A percentile compares a stretch with the other conserved stretches of the same genome.
Evolutionary conservation across 2,797 vertebrate genomes (phyloP).

Genomic region (Myotis planiceps): DNA sequence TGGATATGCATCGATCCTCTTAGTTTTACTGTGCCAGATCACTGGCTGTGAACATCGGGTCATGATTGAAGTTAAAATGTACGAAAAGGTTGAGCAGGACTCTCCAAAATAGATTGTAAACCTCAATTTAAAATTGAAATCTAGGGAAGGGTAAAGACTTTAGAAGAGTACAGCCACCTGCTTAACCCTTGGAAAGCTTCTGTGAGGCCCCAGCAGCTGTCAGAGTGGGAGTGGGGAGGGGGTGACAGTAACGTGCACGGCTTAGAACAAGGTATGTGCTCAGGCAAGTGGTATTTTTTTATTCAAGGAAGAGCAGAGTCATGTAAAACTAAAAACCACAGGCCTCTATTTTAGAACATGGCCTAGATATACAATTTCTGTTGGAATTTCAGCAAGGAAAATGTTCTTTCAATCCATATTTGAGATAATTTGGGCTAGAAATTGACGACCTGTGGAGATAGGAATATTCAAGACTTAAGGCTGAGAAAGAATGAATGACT

Average conservation of each 20-base stretch:
- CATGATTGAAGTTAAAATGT: not conserved
- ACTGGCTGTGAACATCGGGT: not conserved
- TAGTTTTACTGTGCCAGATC: not conserved
- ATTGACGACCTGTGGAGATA: not conserved
- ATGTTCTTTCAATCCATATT: not conserved
- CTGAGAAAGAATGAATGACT: not conserved
- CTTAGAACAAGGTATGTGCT: not conserved
- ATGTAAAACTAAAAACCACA: not conserved
- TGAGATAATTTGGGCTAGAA: not conserved
- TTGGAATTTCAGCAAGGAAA: constrained; percentile 40
- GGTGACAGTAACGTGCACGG: not conserved
- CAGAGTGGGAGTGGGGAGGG: not conserved
- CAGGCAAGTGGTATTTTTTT: not conserved
- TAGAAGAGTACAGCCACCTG: not conserved
- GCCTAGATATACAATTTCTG: constrained; percentile 6
- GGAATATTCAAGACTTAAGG: not conserved
- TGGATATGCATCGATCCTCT: not conserved
- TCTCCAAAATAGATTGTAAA: not conserved
- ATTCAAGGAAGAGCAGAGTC: not conserved
- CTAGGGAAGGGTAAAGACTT: not conserved
- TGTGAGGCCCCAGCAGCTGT: not conserved
- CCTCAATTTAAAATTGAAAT: not conserved
- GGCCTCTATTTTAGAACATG: constrained; percentile 12
- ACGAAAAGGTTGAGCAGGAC: not conserved
- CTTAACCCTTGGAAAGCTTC: not conserved